Conservation (phyloP, 2,113 vertebrate genomes). For the Neogobius melanostomus region DNA sequence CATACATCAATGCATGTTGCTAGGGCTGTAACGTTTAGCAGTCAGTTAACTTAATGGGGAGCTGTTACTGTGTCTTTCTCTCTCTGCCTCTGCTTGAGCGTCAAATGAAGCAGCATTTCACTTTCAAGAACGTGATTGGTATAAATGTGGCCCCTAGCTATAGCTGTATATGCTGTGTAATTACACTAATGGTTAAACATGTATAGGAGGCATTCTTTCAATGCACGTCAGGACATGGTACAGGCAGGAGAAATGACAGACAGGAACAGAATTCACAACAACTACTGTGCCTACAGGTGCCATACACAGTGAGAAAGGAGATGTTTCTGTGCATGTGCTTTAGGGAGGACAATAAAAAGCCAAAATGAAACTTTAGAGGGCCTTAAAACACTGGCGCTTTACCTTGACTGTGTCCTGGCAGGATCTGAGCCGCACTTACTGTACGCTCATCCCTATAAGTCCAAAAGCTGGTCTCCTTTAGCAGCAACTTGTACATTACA, state of each 20-base stretch:
- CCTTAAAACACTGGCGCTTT: background rate
- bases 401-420: background rate
- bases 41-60: background rate
- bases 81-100: background rate
- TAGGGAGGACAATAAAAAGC: background rate
- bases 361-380: background rate
- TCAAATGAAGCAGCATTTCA: constrained; percentile 31
- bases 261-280: constrained; percentile 14
- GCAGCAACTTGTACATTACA: constrained; percentile 12
- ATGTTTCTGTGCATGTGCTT: constrained; percentile 8
- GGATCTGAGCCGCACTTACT: constrained; percentile 11
- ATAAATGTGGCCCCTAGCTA: constrained; percentile 34
- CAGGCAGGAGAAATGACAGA: constrained; percentile 6
- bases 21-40: background rate
- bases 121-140: constrained; percentile 17
- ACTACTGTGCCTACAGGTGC: constrained; percentile 11
- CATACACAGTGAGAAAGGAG: constrained; percentile 14
- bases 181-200: constrained; percentile 55
- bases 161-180: constrained; percentile 33
- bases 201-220: constrained; percentile 55
- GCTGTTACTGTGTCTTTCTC: background rate
- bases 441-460: background rate
- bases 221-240: constrained; percentile 55
- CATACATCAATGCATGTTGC: background rate
- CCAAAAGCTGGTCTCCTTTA: constrained; percentile 7